A percentile compares a stretch with the other conserved stretches of the same genome.
phyloP scores from a whole-genome alignment of 2,113 vertebrate genomes.

The Tenrec ecaudatus region DNA sequence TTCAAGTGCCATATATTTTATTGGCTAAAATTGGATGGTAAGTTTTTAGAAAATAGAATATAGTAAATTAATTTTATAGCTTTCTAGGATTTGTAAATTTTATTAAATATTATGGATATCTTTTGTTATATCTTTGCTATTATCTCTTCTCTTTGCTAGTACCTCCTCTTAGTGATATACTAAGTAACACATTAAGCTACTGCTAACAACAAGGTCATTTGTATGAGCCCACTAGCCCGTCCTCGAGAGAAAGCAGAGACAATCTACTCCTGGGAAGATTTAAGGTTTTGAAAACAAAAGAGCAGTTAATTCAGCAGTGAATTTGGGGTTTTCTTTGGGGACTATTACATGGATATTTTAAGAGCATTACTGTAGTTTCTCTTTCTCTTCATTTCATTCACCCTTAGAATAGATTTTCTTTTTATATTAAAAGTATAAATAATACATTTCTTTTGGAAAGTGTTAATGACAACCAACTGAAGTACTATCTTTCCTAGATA shows the following conservation, averaged over 20 bases:
- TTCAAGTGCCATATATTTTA: neutral
- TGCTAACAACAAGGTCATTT: too few species aligned
- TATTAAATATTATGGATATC: neutral
- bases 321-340: too few species aligned
- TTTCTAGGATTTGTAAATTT: neutral
- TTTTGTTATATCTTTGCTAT: neutral
- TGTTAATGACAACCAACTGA: too few species aligned
- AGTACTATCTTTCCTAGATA: neutral
- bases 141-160: neutral
- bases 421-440: too few species aligned
- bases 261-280: too few species aligned
- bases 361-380: neutral
- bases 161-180: neutral
- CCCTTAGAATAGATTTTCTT: neutral
- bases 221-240: too few species aligned
- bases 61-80: neutral
- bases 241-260: too few species aligned
- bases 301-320: too few species aligned
- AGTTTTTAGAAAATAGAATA: neutral
- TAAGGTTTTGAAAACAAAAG: too few species aligned
- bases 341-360: neutral
- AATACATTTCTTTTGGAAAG: too few species aligned
- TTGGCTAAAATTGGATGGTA: neutral
- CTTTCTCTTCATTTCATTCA: neutral
- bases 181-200: too few species aligned